Conservation (phyloP, 1,140 invertebrate genomes). For the Brachionus calyciflorus region DNA sequence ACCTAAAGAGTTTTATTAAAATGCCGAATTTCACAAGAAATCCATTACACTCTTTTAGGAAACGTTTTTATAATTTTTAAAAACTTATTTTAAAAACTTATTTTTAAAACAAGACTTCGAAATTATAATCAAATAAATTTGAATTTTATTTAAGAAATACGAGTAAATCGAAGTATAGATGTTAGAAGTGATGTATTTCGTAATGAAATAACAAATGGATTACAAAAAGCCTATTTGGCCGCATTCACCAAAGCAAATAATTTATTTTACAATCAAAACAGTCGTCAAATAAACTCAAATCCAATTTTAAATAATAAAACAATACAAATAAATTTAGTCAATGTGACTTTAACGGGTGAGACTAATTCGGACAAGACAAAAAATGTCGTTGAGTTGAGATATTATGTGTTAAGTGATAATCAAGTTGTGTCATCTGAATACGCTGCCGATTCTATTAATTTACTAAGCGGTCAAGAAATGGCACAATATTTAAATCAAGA, state of each 20-base stretch:
- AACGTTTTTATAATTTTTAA: no score
- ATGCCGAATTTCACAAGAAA: no score
- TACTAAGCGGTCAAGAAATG: constrained; percentile 41
- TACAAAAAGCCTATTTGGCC: constrained; percentile 8
- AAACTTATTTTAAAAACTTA: no score
- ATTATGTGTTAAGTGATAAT: constrained; percentile 2
- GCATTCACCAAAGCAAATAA: constrained; percentile 16
- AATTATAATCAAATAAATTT: no score
- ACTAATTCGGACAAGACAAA: constrained; percentile 34
- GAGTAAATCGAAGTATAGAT: constrained; percentile 12
- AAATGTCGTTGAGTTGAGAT: constrained; percentile 18
- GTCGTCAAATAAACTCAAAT: neutral
- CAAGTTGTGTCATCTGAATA: constrained; percentile 36
- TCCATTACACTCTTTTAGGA: no score
- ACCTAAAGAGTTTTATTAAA: no score
- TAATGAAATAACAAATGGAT: neutral
- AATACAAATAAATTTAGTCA: neutral
- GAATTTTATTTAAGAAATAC: constrained; percentile 11
- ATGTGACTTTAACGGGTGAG: constrained; percentile 1
- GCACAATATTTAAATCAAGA: constrained; percentile 35
- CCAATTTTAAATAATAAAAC: neutral
- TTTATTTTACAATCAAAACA: constrained; percentile 1
- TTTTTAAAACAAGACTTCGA: no score
- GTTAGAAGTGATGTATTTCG: neutral
- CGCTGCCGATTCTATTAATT: constrained; percentile 33